phyloP scores from a whole-genome alignment of 2,797 vertebrate species.

The Coregonus ussuriensis region DNA sequence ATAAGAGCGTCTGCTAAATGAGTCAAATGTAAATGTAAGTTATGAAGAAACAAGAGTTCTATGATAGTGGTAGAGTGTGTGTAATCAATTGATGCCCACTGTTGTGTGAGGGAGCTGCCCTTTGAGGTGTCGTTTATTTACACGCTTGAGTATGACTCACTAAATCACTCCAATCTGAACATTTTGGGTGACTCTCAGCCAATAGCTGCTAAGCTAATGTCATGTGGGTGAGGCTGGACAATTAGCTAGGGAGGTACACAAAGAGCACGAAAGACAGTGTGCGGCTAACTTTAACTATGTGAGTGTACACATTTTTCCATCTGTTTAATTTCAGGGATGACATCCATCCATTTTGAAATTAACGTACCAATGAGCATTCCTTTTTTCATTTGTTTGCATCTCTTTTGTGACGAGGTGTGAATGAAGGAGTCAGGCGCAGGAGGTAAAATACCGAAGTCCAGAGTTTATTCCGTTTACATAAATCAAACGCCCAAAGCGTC shows the following conservation, averaged over 20 bases:
- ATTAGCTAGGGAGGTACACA: neutral
- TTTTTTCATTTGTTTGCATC: neutral
- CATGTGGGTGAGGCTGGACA: constrained; percentile 17
- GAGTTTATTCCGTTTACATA: too few relatives aligned
- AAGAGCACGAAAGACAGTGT: constrained; percentile 9
- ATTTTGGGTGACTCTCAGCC: neutral
- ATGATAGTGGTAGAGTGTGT: neutral
- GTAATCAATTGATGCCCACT: constrained; percentile 23
- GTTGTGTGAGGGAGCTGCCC: constrained; percentile 34
- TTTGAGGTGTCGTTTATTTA: constrained; percentile 14
- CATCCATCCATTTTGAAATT: constrained; percentile 1
- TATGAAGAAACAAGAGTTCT: neutral
- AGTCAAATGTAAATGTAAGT: too few relatives aligned
- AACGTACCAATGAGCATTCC: neutral
- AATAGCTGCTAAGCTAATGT: constrained; percentile 14
- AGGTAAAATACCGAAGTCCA: too few relatives aligned
- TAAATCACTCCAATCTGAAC: constrained; percentile 42
- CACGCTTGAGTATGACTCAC: constrained; percentile 13
- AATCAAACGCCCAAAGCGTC: too few relatives aligned
- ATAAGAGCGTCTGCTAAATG: too few relatives aligned
- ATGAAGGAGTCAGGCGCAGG: too few relatives aligned
- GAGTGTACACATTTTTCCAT: neutral
- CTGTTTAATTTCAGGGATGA: constrained; percentile 3
- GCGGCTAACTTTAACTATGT: constrained; percentile 21
- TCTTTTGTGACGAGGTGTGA: neutral